Conservation (phyloP, 2,113 vertebrate species). For the Stegostoma tigrinum region DNA sequence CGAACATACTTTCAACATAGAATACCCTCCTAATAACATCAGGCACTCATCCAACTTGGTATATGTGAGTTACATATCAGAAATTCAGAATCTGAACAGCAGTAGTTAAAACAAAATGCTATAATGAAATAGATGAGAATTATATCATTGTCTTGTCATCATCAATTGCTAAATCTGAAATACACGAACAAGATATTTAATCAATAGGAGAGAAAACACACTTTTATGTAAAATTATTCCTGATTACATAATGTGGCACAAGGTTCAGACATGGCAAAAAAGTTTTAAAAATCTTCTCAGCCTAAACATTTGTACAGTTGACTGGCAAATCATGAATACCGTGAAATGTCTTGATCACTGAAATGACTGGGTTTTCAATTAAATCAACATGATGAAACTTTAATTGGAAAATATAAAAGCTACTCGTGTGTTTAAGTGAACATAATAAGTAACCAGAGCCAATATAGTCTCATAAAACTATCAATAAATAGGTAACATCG, state of each 20-base stretch:
- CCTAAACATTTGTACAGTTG: slow-evolving; percentile 20
- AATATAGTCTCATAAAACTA: not conserved
- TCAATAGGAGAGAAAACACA: not conserved
- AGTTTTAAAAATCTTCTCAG: not conserved
- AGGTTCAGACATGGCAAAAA: not conserved
- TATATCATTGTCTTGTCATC: not conserved
- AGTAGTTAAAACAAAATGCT: slow-evolving; percentile 2
- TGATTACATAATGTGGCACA: not conserved
- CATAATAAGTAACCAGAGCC: not conserved
- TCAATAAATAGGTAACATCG: not conserved
- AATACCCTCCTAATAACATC: not conserved
- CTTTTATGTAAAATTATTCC: not conserved
- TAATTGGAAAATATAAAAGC: not conserved
- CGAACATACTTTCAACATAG: not conserved
- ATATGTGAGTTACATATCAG: not conserved
- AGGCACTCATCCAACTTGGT: not conserved
- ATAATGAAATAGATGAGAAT: not conserved
- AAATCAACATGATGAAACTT: not conserved
- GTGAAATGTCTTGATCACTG: slow-evolving; percentile 28
- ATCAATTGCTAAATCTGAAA: slow-evolving; percentile 3
- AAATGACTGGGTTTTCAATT: slow-evolving; percentile 15
- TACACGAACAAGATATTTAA: not conserved
- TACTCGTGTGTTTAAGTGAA: not conserved
- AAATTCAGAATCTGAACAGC: not conserved
- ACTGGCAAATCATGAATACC: not conserved